Percentiles rank a stretch among this genome's conserved stretches.
These are phyloP conservation scores for Bibio marci DNA, from an alignment of 2,888 invertebrate species.

Conservation along the genomic window DNA sequence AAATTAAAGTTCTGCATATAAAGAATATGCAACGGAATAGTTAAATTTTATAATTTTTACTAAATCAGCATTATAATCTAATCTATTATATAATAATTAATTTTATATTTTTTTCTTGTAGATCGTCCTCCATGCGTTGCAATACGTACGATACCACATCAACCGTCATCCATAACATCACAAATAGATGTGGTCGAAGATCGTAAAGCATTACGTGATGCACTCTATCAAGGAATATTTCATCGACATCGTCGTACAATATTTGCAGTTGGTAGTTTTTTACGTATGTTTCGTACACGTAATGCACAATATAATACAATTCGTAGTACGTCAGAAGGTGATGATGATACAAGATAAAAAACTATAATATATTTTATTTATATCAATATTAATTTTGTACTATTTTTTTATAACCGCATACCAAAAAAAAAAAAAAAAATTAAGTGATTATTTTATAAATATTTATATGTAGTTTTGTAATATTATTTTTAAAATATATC, in stretches of 20 bases:
- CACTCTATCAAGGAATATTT: conserved; percentile 60
- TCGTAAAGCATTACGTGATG: conserved; percentile 52
- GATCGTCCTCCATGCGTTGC: not conserved
- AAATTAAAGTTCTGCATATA: too few species aligned
- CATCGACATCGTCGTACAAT: conserved; percentile 59
- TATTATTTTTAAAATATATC: too few species aligned
- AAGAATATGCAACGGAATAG: too few species aligned
- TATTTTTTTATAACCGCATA: too few species aligned
- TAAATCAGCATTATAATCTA: too few species aligned
- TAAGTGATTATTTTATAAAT: too few species aligned
- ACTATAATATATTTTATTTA: not conserved
- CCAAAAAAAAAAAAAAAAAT: too few species aligned
- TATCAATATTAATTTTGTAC: too few species aligned
- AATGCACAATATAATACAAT: conserved; percentile 63
- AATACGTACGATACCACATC: conserved; percentile 31
- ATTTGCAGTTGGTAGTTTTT: conserved; percentile 56
- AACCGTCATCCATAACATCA: conserved; percentile 37
- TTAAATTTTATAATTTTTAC: too few species aligned
- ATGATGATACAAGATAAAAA: conserved; percentile 29
- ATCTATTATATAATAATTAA: too few species aligned
- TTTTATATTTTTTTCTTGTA: not conserved
- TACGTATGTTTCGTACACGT: conserved; percentile 55
- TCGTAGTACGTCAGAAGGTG: conserved; percentile 33
- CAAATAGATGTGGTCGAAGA: conserved; percentile 44
- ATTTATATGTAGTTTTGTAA: too few species aligned